A percentile compares a stretch with the other conserved stretches of the same genome.
Evolutionary conservation across 2,797 vertebrate species (phyloP).

Genomic region (Enteromius anoplus): DNA sequence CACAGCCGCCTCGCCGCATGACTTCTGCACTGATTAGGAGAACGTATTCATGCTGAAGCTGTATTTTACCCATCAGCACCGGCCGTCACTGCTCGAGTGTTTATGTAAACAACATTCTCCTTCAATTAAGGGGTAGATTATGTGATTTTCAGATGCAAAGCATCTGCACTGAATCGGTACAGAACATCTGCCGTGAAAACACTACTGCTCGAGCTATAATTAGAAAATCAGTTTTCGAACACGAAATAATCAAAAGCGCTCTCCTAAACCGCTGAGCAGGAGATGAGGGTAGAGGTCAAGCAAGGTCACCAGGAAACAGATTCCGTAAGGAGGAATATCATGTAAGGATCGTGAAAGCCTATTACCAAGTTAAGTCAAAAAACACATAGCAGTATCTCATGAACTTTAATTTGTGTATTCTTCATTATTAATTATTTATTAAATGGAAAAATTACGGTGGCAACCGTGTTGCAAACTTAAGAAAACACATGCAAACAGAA

Average conservation of each 20-base stretch:
- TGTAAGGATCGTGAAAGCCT: not conserved
- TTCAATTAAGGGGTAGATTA: conserved; percentile 49
- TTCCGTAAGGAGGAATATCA: not conserved
- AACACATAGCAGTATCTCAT: not conserved
- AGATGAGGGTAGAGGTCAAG: not conserved
- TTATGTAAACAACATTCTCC: conserved; percentile 52
- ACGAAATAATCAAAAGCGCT: not conserved
- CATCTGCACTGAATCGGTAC: not conserved
- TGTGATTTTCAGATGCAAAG: conserved; percentile 19
- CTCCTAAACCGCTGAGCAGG: not conserved
- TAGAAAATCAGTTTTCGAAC: not conserved
- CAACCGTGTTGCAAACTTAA: no score
- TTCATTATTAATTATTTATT: not conserved
- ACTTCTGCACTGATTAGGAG: conserved; percentile 53
- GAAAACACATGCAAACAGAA: no score
- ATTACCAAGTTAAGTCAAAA: not conserved
- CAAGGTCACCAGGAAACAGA: not conserved
- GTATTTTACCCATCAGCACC: conserved; percentile 28
- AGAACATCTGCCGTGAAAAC: conserved; percentile 26
- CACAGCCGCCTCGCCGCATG: conserved; percentile 22
- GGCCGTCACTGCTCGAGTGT: not conserved
- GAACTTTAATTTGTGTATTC: not conserved
- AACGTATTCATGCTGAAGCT: conserved; percentile 10
- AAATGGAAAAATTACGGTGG: not conserved
- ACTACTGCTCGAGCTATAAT: not conserved